phyloP scores from a whole-genome alignment of 2,797 vertebrate species.

The Pangasius macronema region DNA sequence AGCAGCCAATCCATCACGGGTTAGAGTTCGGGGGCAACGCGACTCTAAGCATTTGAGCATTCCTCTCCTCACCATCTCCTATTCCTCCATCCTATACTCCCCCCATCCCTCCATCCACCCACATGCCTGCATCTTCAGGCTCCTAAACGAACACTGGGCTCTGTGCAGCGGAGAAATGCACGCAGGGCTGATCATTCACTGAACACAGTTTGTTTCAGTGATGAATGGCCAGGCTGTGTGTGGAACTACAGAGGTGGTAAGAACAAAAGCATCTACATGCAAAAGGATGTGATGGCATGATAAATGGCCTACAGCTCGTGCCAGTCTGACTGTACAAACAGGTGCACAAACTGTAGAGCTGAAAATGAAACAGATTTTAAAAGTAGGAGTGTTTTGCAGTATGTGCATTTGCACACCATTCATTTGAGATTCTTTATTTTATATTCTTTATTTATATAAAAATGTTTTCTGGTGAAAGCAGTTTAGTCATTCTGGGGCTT shows the following conservation, averaged over 20 bases:
- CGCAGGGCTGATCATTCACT: conserved; percentile 36
- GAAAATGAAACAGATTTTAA: not conserved
- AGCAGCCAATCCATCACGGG: conserved; percentile 81
- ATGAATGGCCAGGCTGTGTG: conserved; percentile 35
- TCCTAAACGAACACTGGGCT: conserved; percentile 27
- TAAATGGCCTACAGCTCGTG: not conserved
- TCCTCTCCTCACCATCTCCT: conserved; percentile 42
- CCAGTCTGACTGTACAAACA: conserved; percentile 18
- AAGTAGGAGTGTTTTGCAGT: not conserved
- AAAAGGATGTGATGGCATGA: conserved; percentile 17
- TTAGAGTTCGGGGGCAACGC: conserved; percentile 66
- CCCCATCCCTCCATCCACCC: not conserved
- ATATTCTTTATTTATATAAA: too few species aligned
- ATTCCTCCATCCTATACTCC: not conserved
- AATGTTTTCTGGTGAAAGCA: not conserved
- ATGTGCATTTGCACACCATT: not conserved
- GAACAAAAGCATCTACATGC: conserved; percentile 26
- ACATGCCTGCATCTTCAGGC: conserved; percentile 21
- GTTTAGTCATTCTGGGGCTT: not conserved
- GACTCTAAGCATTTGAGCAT: conserved; percentile 42
- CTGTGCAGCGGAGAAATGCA: conserved; percentile 37
- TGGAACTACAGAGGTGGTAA: not conserved
- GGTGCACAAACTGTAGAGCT: not conserved
- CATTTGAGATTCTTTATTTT: not conserved
- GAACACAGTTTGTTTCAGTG: conserved; percentile 27